A percentile compares a stretch with the other conserved stretches of the same genome.
Evolutionary conservation across 2,113 vertebrate species (phyloP).

Genomic region (Parus major): DNA sequence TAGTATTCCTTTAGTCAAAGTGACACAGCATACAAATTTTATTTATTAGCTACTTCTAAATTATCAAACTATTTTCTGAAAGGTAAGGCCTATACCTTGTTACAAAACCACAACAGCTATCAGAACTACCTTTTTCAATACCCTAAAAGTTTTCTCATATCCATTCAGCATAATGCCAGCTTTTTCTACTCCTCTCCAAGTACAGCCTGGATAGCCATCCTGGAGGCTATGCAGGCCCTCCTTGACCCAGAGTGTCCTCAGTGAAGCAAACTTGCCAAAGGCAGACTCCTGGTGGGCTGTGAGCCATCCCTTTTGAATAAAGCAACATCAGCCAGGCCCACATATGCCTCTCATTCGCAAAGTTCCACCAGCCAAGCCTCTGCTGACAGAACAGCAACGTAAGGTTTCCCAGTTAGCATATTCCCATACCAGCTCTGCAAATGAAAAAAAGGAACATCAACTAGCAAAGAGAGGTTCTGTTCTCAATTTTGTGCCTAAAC

Average conservation of each 20-base stretch:
- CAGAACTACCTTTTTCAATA: background rate
- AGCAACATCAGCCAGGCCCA: background rate
- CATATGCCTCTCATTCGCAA: accelerated
- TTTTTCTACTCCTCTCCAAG: background rate
- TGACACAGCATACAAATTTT: background rate
- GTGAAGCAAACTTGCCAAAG: background rate
- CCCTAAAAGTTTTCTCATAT: background rate
- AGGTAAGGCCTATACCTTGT: background rate
- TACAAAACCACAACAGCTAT: background rate
- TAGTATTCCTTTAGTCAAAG: background rate
- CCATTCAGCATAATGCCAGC: background rate
- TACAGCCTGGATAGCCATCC: background rate
- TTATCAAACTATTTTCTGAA: background rate
- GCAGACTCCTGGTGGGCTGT: background rate
- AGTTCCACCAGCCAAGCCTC: background rate
- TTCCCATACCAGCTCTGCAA: background rate
- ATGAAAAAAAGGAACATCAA: background rate
- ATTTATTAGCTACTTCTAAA: background rate
- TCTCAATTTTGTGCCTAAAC: background rate
- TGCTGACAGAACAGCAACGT: background rate
- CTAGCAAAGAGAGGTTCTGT: background rate
- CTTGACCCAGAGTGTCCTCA: background rate
- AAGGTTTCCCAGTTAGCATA: background rate
- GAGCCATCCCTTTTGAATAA: background rate
- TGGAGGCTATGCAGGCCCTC: background rate